Base-by-base conservation (phyloP, 2,797 vertebrate genomes). In the Pogoniulus pusillus region DNA sequence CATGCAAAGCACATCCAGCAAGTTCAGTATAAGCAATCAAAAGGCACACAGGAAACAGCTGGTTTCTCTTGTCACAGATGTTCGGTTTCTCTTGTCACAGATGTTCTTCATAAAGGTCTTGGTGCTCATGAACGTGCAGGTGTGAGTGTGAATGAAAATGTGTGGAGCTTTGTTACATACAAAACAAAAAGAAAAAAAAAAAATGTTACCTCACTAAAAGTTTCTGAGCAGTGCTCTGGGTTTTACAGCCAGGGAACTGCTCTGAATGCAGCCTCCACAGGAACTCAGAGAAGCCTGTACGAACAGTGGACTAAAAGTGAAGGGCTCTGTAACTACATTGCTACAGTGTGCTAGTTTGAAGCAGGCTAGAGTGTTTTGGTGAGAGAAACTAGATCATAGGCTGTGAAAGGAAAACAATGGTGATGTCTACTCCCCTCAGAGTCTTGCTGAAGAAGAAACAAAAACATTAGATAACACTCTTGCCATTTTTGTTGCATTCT, bases 1-100 rank as follows among this genome's bases (percentile, higher is more conserved):
- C 0, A 0, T 9, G n/a, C 45, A 72, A 74, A n/a, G 41, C 41
- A 69, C 23, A 84, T 17, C 39, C 37, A 75, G 5, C 8, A 77
- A 71, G 20, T 35, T 12, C 37, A 62, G 11, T n/a, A 23, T 57
- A 22, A 59, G n/a, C 23, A 49, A 3, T 16, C 60, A 55, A 54
- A 69, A 87, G 26, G 34, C 37, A 62, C 29, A 12, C 54, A 71
- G 54, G 58, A 58, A 53, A 68, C 26, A 80, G 32, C 10, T 49
- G 23, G 45, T 57, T 29, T 43, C 8, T 26, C 54, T 37, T 59
- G n/a, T 62, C 70, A 65, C 32, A 60, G 5, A 5, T 7, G 1
- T 29, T 17, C 39, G 23, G 45, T 57, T 29, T 43, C 8, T 26
- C 54, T 37, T 59, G n/a, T 62, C 70, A 65, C 32, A 60, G 5